Evolutionary conservation across 2,888 invertebrate genomes (phyloP).

Genomic region (Melikaiella ostensackeni): DNA sequence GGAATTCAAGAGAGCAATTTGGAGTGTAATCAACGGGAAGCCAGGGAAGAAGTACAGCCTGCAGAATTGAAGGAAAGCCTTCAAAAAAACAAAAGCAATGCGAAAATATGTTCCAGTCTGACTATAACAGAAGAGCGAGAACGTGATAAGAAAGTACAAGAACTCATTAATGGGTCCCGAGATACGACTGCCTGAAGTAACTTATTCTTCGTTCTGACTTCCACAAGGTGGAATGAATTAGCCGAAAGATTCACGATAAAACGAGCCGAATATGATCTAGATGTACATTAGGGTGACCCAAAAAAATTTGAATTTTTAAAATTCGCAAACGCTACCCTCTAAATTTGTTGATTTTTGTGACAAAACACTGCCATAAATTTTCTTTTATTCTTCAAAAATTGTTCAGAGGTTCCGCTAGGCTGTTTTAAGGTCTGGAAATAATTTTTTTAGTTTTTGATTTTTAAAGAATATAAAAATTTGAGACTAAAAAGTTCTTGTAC

Average conservation of each 20-base stretch:
- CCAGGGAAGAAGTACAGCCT: not conserved
- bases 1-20: not conserved
- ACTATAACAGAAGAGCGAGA: not conserved
- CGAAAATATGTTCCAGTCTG: not conserved
- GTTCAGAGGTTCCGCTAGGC: no score
- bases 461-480: no score
- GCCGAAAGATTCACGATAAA: not conserved
- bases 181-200: not conserved
- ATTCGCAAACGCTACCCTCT: no score
- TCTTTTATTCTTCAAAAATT: no score
- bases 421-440: no score
- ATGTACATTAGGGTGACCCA: no score
- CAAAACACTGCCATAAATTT: no score
- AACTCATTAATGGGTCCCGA: not conserved
- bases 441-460: no score
- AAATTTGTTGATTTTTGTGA: no score
- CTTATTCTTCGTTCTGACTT: not conserved
- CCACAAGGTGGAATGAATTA: not conserved
- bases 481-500: no score
- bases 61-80: not conserved
- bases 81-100: slow-evolving; percentile 2
- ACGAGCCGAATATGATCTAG: not conserved
- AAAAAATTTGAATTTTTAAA: no score
- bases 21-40: not conserved
- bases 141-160: slow-evolving; percentile 8